Evolutionary conservation across 2,888 invertebrate genomes (phyloP).

Genomic region (Drosophila niveifrons): DNA sequence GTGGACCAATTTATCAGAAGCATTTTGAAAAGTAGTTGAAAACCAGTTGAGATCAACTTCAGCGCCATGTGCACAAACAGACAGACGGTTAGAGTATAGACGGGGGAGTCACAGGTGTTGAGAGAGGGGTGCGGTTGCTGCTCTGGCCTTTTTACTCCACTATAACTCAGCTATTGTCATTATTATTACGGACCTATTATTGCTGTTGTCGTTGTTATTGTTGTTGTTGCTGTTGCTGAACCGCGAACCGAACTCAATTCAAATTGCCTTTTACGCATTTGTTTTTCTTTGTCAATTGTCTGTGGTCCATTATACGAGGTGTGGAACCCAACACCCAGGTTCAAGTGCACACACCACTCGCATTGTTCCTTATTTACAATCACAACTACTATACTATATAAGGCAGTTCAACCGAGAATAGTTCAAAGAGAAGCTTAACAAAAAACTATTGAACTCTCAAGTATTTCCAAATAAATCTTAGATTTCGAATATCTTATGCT

Average conservation of each 20-base stretch:
- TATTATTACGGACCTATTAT: slow-evolving; percentile 51
- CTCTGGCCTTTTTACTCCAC: slow-evolving; percentile 27
- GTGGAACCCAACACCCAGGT: slow-evolving; percentile 65
- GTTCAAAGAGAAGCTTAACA: slow-evolving; percentile 11
- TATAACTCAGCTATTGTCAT: slow-evolving; percentile 64
- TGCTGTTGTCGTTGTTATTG: slow-evolving; percentile 53
- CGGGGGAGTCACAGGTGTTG: slow-evolving; percentile 14
- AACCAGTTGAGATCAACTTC: slow-evolving; percentile 78
- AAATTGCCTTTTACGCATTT: slow-evolving; percentile 72
- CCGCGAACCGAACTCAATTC: slow-evolving; percentile 30
- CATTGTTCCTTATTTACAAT: slow-evolving; percentile 24
- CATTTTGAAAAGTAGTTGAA: slow-evolving; percentile 80
- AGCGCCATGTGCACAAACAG: slow-evolving; percentile 60
- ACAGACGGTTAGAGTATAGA: slow-evolving; percentile 2
- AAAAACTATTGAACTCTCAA: slow-evolving; percentile 17
- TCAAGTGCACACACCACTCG: slow-evolving; percentile 69
- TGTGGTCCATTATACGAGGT: slow-evolving; percentile 51
- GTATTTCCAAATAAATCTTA: neutral
- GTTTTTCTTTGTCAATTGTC: slow-evolving; percentile 74
- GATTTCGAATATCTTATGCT: neutral
- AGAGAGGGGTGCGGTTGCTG: slow-evolving; percentile 19
- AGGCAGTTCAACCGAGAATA: slow-evolving; percentile 21
- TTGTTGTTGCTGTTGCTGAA: slow-evolving; percentile 52
- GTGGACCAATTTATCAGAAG: slow-evolving; percentile 79
- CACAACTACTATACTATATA: slow-evolving; percentile 25